These are phyloP conservation scores for Calliphora vomitoria DNA, from an alignment of 2,888 invertebrate genomes.

Conservation along the genomic window DNA sequence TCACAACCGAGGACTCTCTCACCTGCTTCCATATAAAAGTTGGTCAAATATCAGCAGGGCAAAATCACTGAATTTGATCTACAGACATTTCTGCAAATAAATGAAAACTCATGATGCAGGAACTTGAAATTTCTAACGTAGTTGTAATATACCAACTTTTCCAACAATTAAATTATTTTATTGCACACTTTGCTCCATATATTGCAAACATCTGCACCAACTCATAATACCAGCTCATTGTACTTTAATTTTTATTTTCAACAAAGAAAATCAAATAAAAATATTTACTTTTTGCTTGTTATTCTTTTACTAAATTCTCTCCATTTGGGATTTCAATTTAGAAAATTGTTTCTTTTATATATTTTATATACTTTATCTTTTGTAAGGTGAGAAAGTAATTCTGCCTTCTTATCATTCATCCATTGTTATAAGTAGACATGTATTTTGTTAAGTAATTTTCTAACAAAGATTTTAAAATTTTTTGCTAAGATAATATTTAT, in stretches of 20 bases:
- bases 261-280: slow-evolving; percentile 1
- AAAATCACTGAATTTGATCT: too few species aligned
- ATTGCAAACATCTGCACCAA: not conserved
- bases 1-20: too few species aligned
- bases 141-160: too few species aligned
- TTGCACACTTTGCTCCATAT: not conserved
- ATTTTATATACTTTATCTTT: slow-evolving; percentile 10
- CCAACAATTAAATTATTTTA: too few species aligned
- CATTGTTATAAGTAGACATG: not conserved
- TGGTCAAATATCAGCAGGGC: too few species aligned
- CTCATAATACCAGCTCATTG: not conserved
- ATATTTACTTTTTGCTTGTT: slow-evolving; percentile 17
- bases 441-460: slow-evolving; percentile 22
- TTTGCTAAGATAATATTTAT: slow-evolving; percentile 36
- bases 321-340: slow-evolving; percentile 61
- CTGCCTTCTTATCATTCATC: slow-evolving; percentile 4
- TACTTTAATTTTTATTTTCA: not conserved
- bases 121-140: too few species aligned
- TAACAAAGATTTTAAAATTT: slow-evolving; percentile 23
- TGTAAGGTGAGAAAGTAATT: slow-evolving; percentile 67
- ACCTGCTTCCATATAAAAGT: too few species aligned
- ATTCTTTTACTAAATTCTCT: not conserved
- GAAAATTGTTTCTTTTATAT: slow-evolving; percentile 51
- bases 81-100: too few species aligned
- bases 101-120: too few species aligned